Conservation (phyloP, 2,888 invertebrate species). For the Acleris cristana region DNA sequence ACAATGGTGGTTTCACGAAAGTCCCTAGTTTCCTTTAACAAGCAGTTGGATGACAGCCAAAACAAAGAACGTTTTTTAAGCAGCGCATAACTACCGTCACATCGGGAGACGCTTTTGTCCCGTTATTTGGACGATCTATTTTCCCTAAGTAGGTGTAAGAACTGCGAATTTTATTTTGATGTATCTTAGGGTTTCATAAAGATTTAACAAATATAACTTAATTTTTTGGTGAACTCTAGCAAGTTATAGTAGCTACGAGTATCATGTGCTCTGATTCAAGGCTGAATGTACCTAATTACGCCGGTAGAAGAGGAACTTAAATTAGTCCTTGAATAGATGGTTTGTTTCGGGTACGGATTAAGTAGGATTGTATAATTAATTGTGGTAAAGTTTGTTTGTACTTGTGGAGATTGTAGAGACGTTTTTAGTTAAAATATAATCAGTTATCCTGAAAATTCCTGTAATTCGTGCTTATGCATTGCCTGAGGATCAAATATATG, state of each 20-base stretch:
- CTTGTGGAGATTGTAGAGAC: too few species aligned
- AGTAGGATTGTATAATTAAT: too few species aligned
- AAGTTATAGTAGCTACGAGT: neutral
- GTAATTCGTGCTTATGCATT: too few species aligned
- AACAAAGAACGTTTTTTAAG: constrained; percentile 65
- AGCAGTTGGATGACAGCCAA: constrained; percentile 76
- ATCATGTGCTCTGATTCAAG: neutral
- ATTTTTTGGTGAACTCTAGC: neutral
- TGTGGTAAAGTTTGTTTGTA: too few species aligned
- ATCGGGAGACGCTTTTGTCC: constrained; percentile 30
- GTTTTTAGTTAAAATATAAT: too few species aligned
- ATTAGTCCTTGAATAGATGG: too few species aligned
- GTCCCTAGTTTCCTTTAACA: constrained; percentile 75
- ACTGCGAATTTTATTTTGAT: constrained; percentile 16
- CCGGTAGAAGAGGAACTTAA: too few species aligned
- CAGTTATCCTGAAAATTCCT: too few species aligned
- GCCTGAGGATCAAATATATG: too few species aligned
- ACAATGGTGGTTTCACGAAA: constrained; percentile 65
- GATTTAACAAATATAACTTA: neutral
- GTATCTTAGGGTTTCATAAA: constrained; percentile 5
- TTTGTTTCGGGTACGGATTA: too few species aligned
- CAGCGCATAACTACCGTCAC: constrained; percentile 47
- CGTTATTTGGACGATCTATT: constrained; percentile 34
- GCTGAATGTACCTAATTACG: too few species aligned
- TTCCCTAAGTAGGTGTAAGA: constrained; percentile 29